phyloP scores from a whole-genome alignment of 2,113 vertebrate species.

The Pseudorasbora parva region DNA sequence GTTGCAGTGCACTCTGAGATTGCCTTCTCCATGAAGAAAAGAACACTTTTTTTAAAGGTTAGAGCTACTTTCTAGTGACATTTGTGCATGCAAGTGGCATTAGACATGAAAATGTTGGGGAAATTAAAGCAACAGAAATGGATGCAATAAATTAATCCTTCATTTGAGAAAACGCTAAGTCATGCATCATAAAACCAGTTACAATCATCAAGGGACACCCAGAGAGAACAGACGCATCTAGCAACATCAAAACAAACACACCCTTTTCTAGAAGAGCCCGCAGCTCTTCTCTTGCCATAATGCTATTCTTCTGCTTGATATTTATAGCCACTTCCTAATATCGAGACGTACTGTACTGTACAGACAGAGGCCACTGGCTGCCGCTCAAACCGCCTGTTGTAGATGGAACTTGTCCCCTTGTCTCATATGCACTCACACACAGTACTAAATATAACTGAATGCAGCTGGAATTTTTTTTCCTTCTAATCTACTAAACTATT shows the following conservation, averaged over 20 bases:
- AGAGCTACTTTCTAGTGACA: not conserved
- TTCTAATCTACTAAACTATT: not conserved
- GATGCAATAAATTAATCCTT: not conserved
- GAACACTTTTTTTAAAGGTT: no score
- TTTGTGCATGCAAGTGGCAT: not conserved
- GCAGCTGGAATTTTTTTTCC: conserved; percentile 13
- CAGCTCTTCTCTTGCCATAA: not conserved
- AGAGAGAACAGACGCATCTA: conserved; percentile 10
- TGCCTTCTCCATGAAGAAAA: not conserved
- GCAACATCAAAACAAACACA: conserved; percentile 16
- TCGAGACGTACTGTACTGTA: conserved; percentile 40
- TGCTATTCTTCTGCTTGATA: conserved; percentile 34
- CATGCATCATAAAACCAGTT: not conserved
- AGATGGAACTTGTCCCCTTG: not conserved
- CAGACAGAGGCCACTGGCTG: conserved; percentile 36
- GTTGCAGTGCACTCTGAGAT: not conserved
- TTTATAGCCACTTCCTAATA: conserved; percentile 52
- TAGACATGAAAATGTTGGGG: not conserved
- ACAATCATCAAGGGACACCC: conserved; percentile 1
- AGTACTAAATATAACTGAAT: conserved; percentile 21
- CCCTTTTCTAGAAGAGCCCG: not conserved
- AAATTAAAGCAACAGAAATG: not conserved
- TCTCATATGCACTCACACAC: conserved; percentile 22
- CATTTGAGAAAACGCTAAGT: conserved; percentile 2
- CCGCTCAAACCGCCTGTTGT: not conserved